Evolutionary conservation across 2,888 invertebrate genomes (phyloP).

Genomic region (Anarsia innoxiella): DNA sequence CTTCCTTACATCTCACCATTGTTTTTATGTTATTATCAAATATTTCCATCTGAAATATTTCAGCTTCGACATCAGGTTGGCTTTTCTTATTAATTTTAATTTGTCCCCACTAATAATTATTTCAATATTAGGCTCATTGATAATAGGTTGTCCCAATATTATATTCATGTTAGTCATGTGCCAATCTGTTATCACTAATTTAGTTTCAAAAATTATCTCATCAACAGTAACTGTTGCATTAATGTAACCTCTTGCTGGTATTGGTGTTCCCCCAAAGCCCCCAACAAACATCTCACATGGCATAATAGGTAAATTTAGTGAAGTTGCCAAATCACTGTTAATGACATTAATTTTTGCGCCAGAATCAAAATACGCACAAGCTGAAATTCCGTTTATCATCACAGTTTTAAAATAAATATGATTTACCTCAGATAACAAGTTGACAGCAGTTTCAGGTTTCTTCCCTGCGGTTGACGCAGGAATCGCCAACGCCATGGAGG

Average conservation of each 20-base stretch:
- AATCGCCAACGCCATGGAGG: not conserved
- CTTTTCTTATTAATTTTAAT: not conserved
- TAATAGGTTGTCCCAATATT: not conserved
- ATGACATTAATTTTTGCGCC: conserved; percentile 7
- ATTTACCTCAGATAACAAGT: conserved; percentile 7
- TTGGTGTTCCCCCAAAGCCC: not conserved
- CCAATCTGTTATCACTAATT: not conserved
- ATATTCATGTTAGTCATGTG: not conserved
- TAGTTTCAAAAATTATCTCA: not conserved
- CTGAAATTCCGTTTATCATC: not conserved
- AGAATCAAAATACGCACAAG: conserved; percentile 3
- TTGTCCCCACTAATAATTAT: not conserved
- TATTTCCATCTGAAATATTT: not conserved
- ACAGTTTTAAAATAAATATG: conserved; percentile 1
- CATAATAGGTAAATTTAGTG: not conserved
- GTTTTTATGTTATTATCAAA: not conserved
- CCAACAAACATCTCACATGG: not conserved
- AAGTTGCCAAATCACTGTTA: not conserved
- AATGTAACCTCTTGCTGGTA: not conserved
- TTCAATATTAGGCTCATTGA: not conserved
- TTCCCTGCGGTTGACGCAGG: not conserved
- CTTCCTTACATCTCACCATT: not conserved
- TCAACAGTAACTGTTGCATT: not conserved
- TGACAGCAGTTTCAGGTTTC: not conserved
- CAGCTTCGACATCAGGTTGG: not conserved